These are phyloP conservation scores for Thecophora atra DNA, from an alignment of 2,888 invertebrate species.

Conservation along the genomic window DNA sequence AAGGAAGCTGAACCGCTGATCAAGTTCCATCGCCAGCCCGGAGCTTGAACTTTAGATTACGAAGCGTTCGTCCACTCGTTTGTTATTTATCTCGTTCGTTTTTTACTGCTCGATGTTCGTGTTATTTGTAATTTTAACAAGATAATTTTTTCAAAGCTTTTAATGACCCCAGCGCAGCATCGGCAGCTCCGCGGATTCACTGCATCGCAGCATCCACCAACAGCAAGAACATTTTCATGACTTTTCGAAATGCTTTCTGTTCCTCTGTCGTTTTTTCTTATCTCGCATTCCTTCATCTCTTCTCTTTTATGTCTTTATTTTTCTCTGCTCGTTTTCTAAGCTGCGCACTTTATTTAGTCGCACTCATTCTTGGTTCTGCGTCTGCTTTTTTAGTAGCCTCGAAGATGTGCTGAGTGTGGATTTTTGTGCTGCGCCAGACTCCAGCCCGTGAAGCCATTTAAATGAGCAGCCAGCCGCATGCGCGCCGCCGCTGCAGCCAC, in stretches of 20 bases:
- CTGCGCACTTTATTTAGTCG: slow-evolving; percentile 51
- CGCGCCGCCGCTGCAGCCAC: slow-evolving; percentile 11
- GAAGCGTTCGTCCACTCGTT: background rate
- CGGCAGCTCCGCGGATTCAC: background rate
- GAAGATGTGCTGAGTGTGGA: background rate
- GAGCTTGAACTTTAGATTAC: background rate
- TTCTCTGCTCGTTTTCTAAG: slow-evolving; percentile 42
- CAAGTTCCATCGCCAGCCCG: background rate
- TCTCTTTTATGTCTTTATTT: slow-evolving; percentile 37
- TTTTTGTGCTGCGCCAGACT: slow-evolving; percentile 11
- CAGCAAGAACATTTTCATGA: background rate
- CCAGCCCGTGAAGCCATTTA: slow-evolving; percentile 18
- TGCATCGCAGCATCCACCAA: background rate
- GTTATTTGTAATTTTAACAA: slow-evolving; percentile 66
- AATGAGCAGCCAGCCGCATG: background rate
- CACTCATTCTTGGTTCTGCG: slow-evolving; percentile 44
- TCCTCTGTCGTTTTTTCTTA: no score
- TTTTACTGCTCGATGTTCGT: slow-evolving; percentile 61
- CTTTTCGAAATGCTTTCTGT: slow-evolving; percentile 41
- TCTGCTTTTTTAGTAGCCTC: slow-evolving; percentile 4
- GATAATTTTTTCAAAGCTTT: slow-evolving; percentile 63
- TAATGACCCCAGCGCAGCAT: slow-evolving; percentile 52
- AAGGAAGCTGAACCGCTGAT: background rate
- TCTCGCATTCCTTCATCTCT: slow-evolving; percentile 39
- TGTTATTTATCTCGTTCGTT: slow-evolving; percentile 57